Percentiles rank a stretch among this genome's conserved stretches.
Conservation (phyloP, 2,113 vertebrate species). For the Picathartes gymnocephalus region DNA sequence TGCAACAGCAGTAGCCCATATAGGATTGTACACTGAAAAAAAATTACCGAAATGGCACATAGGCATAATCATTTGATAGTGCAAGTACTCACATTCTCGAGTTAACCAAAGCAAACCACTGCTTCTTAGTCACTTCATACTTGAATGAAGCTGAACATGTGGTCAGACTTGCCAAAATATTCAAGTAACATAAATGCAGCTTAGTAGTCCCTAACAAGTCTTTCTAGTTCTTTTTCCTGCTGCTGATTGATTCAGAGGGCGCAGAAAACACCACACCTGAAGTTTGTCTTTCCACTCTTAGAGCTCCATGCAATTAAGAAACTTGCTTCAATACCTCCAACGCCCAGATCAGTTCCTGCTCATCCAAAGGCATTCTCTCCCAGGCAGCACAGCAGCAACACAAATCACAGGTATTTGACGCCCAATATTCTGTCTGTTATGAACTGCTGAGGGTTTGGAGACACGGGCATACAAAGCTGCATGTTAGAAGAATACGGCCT, state of each 20-base stretch:
- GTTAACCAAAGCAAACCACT: constrained; percentile 20
- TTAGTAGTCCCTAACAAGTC: constrained; percentile 7
- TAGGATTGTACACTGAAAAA: neutral
- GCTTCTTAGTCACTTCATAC: constrained; percentile 23
- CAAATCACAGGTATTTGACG: constrained; percentile 27
- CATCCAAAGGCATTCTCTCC: constrained; percentile 14
- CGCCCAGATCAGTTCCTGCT: constrained; percentile 29
- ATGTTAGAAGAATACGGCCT: neutral
- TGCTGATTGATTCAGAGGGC: constrained; percentile 27
- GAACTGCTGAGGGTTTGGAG: constrained; percentile 35
- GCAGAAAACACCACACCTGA: constrained; percentile 38
- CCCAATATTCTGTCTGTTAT: constrained; percentile 23
- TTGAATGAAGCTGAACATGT: constrained; percentile 18
- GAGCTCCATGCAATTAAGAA: constrained; percentile 29
- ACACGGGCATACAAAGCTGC: neutral
- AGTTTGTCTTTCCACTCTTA: constrained; percentile 17
- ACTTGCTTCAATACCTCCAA: constrained; percentile 24
- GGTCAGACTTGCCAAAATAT: neutral
- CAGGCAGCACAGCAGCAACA: neutral
- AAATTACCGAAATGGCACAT: neutral
- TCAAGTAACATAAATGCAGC: neutral
- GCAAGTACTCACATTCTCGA: constrained; percentile 47
- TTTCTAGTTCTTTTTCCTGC: constrained; percentile 32
- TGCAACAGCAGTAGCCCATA: neutral
- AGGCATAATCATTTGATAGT: constrained; percentile 20